Base-by-base conservation (phyloP, 2,797 vertebrate species). In the Champsocephalus gunnari region DNA sequence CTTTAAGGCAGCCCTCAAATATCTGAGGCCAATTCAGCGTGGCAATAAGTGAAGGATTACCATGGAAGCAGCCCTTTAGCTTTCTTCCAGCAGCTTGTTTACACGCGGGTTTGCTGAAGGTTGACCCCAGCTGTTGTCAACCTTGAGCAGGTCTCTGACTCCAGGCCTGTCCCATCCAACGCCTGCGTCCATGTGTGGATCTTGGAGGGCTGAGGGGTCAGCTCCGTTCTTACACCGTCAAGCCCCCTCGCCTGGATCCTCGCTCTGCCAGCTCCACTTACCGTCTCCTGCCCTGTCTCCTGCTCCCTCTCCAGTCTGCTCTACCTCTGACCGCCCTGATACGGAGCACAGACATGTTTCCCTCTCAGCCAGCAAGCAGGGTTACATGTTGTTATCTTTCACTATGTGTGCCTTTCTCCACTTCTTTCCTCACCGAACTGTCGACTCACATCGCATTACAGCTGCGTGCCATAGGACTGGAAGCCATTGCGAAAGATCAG, bases 361-460 rank as follows among this genome's bases (percentile, higher is more conserved):
- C 82, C 85, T 90, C 90, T 92, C 84, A 84, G 89, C 92, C 87
- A 82, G 86, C 77, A 60, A 85, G 87, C 67, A 92, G 84, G 88
- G 75, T 78, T 85, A 72, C 80, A 88, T 89, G 81, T 84, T 83
- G 91, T 92, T 92, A 87, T 92, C 89, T 86, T 75, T 89, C 82
- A 85, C 88, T 90, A 88, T 91, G 80, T 83, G 75, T 82, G 86
- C 86, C 85, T 82, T 89, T 83, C 83, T 88, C 59, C 65, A 60
- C 61, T 86, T 79, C 79, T 53, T 47, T 66, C 74, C 77, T 51
- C 12, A 61, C 63, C 71, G 2, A 86, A 89, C 93, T 95, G 94
- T 95, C 94, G 87, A 84, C 93, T 95, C 94, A 93, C 88, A 95
- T 95, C 81, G 92, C 89, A 90, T 94, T 94, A 93, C 81, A 82